Percentiles rank a stretch among this genome's conserved stretches.
Conservation (phyloP, 2,797 vertebrate species). For the Sebastes vulpes region DNA sequence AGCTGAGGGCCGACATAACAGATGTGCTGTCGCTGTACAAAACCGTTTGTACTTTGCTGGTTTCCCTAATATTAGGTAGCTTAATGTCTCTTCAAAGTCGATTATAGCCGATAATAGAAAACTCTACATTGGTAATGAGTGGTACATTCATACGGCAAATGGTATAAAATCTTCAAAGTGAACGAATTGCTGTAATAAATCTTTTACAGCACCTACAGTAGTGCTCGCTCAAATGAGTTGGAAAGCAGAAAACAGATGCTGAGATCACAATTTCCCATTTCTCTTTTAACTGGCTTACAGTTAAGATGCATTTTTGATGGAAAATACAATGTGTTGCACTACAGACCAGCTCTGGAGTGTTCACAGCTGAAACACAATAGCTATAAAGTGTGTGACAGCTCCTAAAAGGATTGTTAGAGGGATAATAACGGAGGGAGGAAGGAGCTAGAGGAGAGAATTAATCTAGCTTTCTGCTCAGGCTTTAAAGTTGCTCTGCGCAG, state of each 20-base stretch:
- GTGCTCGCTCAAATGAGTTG: conserved; percentile 32
- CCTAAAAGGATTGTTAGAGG: conserved; percentile 85
- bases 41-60: conserved; percentile 35
- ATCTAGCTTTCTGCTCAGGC: conserved; percentile 77
- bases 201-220: conserved; percentile 7
- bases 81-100: conserved; percentile 12
- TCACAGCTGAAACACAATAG: conserved; percentile 77
- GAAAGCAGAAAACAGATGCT: conserved; percentile 37
- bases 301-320: conserved; percentile 63
- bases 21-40: conserved; percentile 27
- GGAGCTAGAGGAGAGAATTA: conserved; percentile 78
- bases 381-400: conserved; percentile 83
- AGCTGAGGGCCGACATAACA: conserved; percentile 41
- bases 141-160: conserved; percentile 5
- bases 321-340: conserved; percentile 59
- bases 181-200: conserved; percentile 28
- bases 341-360: conserved; percentile 43
- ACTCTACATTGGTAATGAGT: conserved; percentile 12
- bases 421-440: conserved; percentile 80
- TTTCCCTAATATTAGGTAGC: conserved; percentile 24
- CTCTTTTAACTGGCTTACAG: conserved; percentile 55
- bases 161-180: conserved; percentile 35
- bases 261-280: conserved; percentile 45
- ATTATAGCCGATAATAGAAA: conserved; percentile 34
- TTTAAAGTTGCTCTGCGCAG: conserved; percentile 76